Evolutionary conservation across 2,797 vertebrate genomes (phyloP).

Genomic region (Tinamus major): DNA sequence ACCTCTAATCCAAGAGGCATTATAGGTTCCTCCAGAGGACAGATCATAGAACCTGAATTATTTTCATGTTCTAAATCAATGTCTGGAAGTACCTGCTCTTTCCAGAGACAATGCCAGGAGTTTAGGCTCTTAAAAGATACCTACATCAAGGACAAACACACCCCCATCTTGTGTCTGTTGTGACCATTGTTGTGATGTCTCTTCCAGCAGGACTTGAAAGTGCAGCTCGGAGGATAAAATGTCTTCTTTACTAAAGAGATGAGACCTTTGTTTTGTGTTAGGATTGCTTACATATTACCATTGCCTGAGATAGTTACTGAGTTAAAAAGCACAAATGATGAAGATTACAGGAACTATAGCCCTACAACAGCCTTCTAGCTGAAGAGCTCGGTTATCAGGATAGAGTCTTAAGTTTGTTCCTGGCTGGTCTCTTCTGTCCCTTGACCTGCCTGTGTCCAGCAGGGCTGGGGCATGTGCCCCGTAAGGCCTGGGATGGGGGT

Average conservation of each 20-base stretch:
- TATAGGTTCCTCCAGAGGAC: background rate
- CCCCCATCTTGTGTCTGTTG: background rate
- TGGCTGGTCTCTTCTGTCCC: background rate
- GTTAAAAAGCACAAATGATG: background rate
- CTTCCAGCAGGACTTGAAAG: background rate
- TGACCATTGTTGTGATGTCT: accelerated
- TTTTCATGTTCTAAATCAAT: accelerated
- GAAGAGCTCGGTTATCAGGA: background rate
- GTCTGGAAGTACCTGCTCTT: background rate
- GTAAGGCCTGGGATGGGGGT: accelerated
- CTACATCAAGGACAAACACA: background rate
- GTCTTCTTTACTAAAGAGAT: background rate
- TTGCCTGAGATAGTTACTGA: background rate
- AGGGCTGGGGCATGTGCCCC: accelerated
- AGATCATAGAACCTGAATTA: accelerated
- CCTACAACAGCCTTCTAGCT: background rate
- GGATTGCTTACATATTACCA: background rate
- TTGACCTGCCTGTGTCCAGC: background rate
- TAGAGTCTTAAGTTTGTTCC: background rate
- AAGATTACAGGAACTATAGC: background rate
- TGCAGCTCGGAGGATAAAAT: background rate
- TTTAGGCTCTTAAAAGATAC: background rate
- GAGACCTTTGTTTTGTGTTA: background rate
- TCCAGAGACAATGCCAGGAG: background rate
- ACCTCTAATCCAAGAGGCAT: accelerated